Base-by-base conservation (phyloP, 1,140 invertebrate species). In the Drosophila erecta region DNA sequence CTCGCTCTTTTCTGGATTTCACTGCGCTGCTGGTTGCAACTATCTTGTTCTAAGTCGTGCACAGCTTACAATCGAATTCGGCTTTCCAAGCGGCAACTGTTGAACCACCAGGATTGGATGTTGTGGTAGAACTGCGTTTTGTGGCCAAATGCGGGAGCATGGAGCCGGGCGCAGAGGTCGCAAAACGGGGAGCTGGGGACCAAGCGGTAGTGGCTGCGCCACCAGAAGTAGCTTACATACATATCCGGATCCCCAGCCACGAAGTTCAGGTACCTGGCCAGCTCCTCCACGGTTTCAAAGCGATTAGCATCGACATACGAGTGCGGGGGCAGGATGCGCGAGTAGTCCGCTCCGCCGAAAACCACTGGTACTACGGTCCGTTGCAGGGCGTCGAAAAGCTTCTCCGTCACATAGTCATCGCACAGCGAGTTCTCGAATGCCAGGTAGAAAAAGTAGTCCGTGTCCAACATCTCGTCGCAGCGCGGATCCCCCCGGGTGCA, bases 281-380 rank as follows among this genome's bases (percentile, higher is more conserved):
- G 81, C 2, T 93, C 76, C 59, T 92, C 76, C 0, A 93, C 93
- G 5, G 85, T 91, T 4, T 92, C 71, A 64, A 94, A 95, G 47
- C 94, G 92, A n/a, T 93, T 85, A 0, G 93, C 94, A 81, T 96
- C 92, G 46, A 96, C 94, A 76, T 94, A 95, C 0, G 95, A 95
- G 38, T 93, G 84, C 0, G 93, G 92, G 0, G 95, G 95, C 8
- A 94, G 92, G 20, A 94, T 90, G 6, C 58, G 67, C 1, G 81
- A 90, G 57, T 95, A 95, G 76, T 96, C 93, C 0, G 93, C 93
- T 8, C 92, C 93, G 0, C 94, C 94, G 44, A 93, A 93, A 0
- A 95, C 94, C 8, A 95, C 92, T 0, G 95, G 95, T 12, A 95
- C 86, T 3, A 95, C 90, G 50, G 92, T 60, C 7, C 80, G 72